Base-by-base conservation (phyloP, 2,797 vertebrate species). In the Semaprochilodus insignis region DNA sequence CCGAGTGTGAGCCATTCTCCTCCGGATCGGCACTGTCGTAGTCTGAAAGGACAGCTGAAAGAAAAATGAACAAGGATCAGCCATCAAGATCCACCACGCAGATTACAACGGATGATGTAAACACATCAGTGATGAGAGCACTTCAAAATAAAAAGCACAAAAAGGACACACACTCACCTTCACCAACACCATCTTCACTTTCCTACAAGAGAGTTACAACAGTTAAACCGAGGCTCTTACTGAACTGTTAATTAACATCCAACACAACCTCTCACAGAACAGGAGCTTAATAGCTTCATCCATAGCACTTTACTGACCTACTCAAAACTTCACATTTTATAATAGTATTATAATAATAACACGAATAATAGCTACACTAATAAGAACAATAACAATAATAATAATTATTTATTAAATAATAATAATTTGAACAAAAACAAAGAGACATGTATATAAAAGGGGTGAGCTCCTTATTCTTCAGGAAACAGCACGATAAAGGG, bases 121-220 rank as follows among this genome's bases (percentile, higher is more conserved):
- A 8, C 19, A 10, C 25, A 31, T 23, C 5, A 55, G 1, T 4
- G 25, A 72, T 17, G 6, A 1, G 23, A 73, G 8, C 3, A 31
- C 21, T 23, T 40, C n/a, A 19, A 76, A 69, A 67, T 17, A 65
- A 4, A 55, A 65, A 52, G 25, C 14, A 44, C 40, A 44, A 6
- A 44, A 44, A 44, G 8, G 6, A 44, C 2, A 44, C 93, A 31
- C 31, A 31, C 96, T 96, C 88, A 99, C 97, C 98, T 87, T 99
- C 97, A 87, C 97, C 98, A 0, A 97, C 98, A 15, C 96, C 97
- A 85, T 99, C 98, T 92, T 99, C 97, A 77, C 97, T 98, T 90
- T 98, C 98, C 98, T 99, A 91, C 71, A 91, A 36, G 60, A 40
- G 88, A 73, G 55, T 70, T 81, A 17, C 80, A 82, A 83, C 16